Percentiles rank a stretch among this genome's conserved stretches.
These are phyloP conservation scores for Adrianichthys oophorus DNA, from an alignment of 2,797 vertebrate species.

Conservation along the genomic window DNA sequence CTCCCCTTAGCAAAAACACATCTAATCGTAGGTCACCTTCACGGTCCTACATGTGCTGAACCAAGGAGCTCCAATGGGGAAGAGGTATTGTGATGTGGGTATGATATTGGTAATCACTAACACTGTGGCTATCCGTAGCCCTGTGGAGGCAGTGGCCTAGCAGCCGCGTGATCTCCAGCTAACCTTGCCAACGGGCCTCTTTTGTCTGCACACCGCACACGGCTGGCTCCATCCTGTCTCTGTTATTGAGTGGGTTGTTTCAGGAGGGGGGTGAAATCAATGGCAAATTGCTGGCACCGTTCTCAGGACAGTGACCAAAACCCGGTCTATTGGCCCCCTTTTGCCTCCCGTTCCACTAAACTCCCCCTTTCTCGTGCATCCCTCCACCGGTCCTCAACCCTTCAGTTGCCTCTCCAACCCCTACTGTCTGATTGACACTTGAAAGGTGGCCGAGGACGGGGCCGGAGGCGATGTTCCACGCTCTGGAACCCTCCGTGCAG, in stretches of 20 bases:
- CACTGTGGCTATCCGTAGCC: constrained; percentile 56
- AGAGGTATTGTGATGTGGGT: constrained; percentile 32
- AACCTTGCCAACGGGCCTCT: constrained; percentile 99
- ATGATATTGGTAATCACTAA: constrained; percentile 69
- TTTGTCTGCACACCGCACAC: constrained; percentile 86
- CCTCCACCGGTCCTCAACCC: constrained; percentile 58
- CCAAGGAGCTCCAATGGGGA: constrained; percentile 56
- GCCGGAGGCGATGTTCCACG: constrained; percentile 97
- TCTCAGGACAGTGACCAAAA: constrained; percentile 99
- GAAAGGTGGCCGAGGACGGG: constrained; percentile 97
- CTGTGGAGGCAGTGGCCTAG: constrained; percentile 66
- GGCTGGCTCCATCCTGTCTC: constrained; percentile 90
- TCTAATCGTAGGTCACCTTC: constrained; percentile 75
- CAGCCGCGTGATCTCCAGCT: constrained; percentile 87
- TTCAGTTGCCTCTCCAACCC: constrained; percentile 71
- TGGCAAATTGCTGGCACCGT: constrained; percentile 98
- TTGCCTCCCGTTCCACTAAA: constrained; percentile 43
- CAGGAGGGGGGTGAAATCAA: constrained; percentile 85
- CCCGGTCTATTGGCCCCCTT: constrained; percentile 76
- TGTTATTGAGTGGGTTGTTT: constrained; percentile 72
- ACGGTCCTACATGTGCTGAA: constrained; percentile 58
- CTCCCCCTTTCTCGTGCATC: constrained; percentile 78
- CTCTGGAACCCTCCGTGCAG: constrained; percentile 95
- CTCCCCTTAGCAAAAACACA: constrained; percentile 19
- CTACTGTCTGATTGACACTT: constrained; percentile 99